Base-by-base conservation (phyloP, 2,113 vertebrate genomes). In the Axis porcinus region DNA sequence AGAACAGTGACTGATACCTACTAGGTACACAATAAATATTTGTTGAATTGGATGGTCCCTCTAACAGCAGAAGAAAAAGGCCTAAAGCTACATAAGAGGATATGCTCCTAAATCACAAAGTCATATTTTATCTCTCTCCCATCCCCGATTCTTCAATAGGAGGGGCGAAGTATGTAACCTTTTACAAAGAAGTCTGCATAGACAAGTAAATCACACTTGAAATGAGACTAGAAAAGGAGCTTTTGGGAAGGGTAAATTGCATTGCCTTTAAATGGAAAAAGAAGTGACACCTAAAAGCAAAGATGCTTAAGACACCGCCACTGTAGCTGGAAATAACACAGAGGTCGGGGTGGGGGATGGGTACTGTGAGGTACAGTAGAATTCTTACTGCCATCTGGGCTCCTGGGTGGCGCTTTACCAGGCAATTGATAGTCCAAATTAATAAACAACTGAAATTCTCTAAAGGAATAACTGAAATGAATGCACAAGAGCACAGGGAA, bases 401-500 rank as follows among this genome's bases (percentile, higher is more conserved):
- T 97, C 83, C 96, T 81, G 93, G 86, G 91, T 97, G 70, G n/a
- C 76, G 78, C 78, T 90, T 40, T 86, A 55, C 76, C 1, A 27
- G 85, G 70, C 92, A 95, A 97, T 87, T 97, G 89, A 96, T 74
- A 97, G 84, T 10, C 30, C 62, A 67, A 81, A 97, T 97, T 95
- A 97, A 98, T 96, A 89, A 97, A 89, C 83, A 94, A 87, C 91
- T 95, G 95, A 93, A 93, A 97, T 95, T 97, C 78, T 98, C 60
- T 87, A 86, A 95, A 97, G 57, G 67, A 97, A 95, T 54, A 94
- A 86, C 57, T 86, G 70, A 97, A 97, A 96, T 86, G 94, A 95
- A 97, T n/a, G 52, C 81, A 85, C 87, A 95, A 78, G n/a, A 19
- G 45, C 50, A 79, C 54, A 89, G 82, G 47, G 67, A 95, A 96